phyloP scores from a whole-genome alignment of 2,888 invertebrate genomes.

The Trimorus sp. region DNA sequence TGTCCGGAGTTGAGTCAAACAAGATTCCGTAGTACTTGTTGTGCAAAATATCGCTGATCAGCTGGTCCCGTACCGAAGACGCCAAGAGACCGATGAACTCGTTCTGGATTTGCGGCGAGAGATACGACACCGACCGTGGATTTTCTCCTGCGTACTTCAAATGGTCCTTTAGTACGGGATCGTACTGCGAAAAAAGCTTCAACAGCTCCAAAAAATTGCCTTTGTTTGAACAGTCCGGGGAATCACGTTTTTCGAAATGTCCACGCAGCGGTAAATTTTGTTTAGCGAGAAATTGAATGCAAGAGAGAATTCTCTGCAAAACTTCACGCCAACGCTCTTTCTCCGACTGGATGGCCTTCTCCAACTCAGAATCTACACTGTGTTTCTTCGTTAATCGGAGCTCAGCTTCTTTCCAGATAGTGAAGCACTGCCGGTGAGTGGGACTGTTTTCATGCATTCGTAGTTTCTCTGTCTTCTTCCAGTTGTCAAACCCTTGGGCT shows the following conservation, averaged over 20 bases:
- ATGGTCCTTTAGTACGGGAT: constrained; percentile 62
- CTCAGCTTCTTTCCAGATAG: constrained; percentile 58
- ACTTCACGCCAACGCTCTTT: constrained; percentile 37
- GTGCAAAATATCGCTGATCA: constrained; percentile 64
- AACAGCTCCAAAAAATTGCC: constrained; percentile 44
- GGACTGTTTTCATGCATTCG: constrained; percentile 53
- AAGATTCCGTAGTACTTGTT: constrained; percentile 66
- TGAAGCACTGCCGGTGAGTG: constrained; percentile 54
- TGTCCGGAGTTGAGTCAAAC: constrained; percentile 67
- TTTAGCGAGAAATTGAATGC: constrained; percentile 5
- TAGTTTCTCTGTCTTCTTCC: constrained; percentile 48
- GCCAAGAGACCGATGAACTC: constrained; percentile 65
- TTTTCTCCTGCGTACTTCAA: constrained; percentile 55
- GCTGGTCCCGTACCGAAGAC: constrained; percentile 51
- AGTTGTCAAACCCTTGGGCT: constrained; percentile 38
- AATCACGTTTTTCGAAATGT: constrained; percentile 34
- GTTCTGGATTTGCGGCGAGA: constrained; percentile 68
- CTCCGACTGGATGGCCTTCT: constrained; percentile 20
- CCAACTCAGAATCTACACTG: constrained; percentile 18
- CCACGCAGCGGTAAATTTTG: constrained; percentile 44
- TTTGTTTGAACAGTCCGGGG: constrained; percentile 24
- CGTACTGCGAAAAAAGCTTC: constrained; percentile 36
- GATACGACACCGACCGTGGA: constrained; percentile 61
- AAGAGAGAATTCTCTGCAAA: constrained; percentile 30
- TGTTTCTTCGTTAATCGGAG: constrained; percentile 38